Evolutionary conservation across 2,797 vertebrate genomes (phyloP), one percentile per base, ranked within the genome.

Genomic region (Coreius guichenoti): DNA sequence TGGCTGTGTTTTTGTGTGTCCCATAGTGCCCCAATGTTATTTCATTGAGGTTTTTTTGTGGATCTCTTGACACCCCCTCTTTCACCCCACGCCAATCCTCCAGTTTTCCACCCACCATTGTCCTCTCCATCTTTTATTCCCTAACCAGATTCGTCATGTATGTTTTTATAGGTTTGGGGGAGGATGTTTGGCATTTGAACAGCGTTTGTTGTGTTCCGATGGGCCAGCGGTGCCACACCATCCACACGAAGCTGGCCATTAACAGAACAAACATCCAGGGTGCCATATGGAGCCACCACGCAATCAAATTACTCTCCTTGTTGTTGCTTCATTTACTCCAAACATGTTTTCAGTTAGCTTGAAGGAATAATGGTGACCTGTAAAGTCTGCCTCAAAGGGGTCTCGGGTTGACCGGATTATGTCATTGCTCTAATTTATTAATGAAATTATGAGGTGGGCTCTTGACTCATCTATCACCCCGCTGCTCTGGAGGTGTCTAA

Each of bases 101-200:
- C 85, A 84, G 87, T 77, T 76, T 88, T 89, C 91, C 56, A 90
- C 87, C 90, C 87, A 82, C 90, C 87, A 94, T 95, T 95, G 92
- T 95, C 93, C 91, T 90, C 91, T 85, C 80, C 86, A 89, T 89
- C 93, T 93, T 94, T 95, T 95, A 93, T 95, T 93, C 93, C 87
- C 91, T 93, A 94, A 94, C 94, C 94, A 94, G 93, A 96, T 96
- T 95, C 94, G 90, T 93, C 84, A 81, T 89, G 86, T 89, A 82
- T 87, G 81, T 87, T 86, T 85, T 80, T 77, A 51, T 80, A 74
- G 81, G 84, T 84, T 76, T 84, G 39, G 69, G 77, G 81, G 61
- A 75, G 88, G 90, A 88, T 89, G 86, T 88, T 87, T 88, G 88
- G 85, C 78, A 67, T 69, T 86, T 89, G 90, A 88, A 90, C 77